Conservation (phyloP, 2,888 invertebrate species). For the Parelbella ahira region DNA sequence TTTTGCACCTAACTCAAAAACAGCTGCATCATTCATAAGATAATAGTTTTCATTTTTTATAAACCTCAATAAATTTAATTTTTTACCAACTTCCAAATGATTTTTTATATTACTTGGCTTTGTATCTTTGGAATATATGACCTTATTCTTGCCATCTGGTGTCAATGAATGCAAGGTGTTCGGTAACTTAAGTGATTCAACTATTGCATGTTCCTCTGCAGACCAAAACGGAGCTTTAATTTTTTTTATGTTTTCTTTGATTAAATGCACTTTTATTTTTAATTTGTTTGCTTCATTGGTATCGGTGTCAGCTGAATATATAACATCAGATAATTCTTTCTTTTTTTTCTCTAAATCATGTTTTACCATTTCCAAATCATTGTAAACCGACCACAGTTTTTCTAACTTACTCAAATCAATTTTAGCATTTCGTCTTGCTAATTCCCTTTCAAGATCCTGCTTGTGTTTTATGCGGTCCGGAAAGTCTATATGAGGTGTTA, state of each 20-base stretch:
- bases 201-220: constrained; percentile 85
- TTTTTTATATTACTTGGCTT: constrained; percentile 53
- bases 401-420: constrained; percentile 79
- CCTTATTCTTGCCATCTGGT: constrained; percentile 62
- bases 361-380: constrained; percentile 74
- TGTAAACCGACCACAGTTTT: constrained; percentile 82
- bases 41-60: constrained; percentile 81
- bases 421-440: constrained; percentile 75
- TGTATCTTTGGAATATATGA: constrained; percentile 45
- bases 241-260: constrained; percentile 83
- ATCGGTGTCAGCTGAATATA: constrained; percentile 68
- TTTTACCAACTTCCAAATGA: constrained; percentile 80
- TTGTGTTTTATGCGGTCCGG: constrained; percentile 76
- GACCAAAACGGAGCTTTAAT: constrained; percentile 84
- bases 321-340: constrained; percentile 64
- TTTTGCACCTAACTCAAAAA: constrained; percentile 84
- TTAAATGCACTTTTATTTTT: constrained; percentile 74
- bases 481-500: constrained; percentile 86
- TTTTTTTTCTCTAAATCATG: constrained; percentile 73
- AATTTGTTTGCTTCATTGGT: constrained; percentile 70
- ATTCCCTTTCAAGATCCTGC: constrained; percentile 71
- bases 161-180: constrained; percentile 84
- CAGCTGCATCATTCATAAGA: constrained; percentile 83
- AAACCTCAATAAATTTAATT: constrained; percentile 78
- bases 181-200: constrained; percentile 84